Conservation (phyloP, 2,797 vertebrate genomes). For the Acrossocheilus wenchowensis region DNA sequence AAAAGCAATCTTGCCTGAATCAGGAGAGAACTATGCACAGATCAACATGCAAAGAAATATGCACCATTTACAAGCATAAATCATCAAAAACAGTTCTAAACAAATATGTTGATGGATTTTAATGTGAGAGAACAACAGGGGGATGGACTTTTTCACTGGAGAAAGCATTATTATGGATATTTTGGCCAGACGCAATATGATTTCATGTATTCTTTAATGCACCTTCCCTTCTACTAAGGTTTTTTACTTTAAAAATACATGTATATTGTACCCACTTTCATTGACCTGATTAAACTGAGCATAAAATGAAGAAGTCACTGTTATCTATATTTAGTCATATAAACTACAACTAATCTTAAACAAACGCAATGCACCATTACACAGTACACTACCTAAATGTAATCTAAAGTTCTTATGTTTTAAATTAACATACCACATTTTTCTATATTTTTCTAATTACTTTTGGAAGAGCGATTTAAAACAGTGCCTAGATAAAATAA, state of each 20-base stretch:
- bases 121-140: not conserved
- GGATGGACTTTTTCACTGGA: not conserved
- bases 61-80: not conserved
- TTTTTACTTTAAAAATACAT: not conserved
- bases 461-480: conserved; percentile 25
- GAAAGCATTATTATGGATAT: not conserved
- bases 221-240: not conserved
- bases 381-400: conserved; percentile 4
- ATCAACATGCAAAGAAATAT: not conserved
- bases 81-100: not conserved
- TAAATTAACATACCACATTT: conserved; percentile 9
- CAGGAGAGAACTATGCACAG: not conserved
- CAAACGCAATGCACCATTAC: conserved; percentile 15
- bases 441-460: conserved; percentile 31
- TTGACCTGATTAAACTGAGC: not conserved
- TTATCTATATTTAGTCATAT: not conserved
- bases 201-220: not conserved
- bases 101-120: not conserved
- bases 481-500: not conserved
- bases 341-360: conserved; percentile 13
- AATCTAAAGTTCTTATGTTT: conserved; percentile 26
- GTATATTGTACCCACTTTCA: not conserved
- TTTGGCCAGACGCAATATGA: not conserved
- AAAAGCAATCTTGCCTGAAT: not conserved
- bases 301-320: not conserved